A percentile compares a stretch with the other conserved stretches of the same genome.
These are phyloP conservation scores for Drosophila ohnishii DNA, from an alignment of 1,140 invertebrate genomes.

Conservation along the genomic window DNA sequence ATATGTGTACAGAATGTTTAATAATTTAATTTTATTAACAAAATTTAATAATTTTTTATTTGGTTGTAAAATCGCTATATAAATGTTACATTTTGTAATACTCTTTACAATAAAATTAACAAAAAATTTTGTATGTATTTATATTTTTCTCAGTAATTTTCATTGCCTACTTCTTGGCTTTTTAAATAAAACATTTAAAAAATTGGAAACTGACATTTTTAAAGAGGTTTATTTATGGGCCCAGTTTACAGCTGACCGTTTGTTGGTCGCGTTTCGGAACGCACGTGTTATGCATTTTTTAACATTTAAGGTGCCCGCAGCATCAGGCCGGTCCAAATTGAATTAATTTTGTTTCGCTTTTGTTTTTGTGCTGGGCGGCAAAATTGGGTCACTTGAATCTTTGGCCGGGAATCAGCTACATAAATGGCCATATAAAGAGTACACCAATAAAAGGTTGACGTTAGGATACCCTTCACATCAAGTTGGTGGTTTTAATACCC, in stretches of 20 bases:
- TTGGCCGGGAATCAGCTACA: slow-evolving; percentile 15
- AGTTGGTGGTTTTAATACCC: neutral
- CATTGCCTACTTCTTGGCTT: slow-evolving; percentile 17
- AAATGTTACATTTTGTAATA: neutral
- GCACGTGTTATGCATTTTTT: slow-evolving; percentile 58
- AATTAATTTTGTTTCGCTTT: slow-evolving; percentile 59
- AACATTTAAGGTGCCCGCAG: slow-evolving; percentile 44
- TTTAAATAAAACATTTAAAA: neutral
- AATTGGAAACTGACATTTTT: neutral
- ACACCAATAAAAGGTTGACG: neutral
- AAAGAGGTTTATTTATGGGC: slow-evolving; percentile 10
- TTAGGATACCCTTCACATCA: neutral
- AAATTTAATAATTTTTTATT: neutral
- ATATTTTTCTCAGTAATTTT: accelerated
- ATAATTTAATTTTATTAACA: neutral
- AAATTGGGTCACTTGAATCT: slow-evolving; percentile 62
- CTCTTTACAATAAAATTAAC: no score
- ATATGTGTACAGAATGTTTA: neutral
- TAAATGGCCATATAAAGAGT: neutral
- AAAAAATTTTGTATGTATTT: neutral
- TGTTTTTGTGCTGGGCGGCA: slow-evolving; percentile 23
- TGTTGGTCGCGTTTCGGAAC: slow-evolving; percentile 21
- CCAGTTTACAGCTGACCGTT: slow-evolving; percentile 24
- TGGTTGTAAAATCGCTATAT: neutral
- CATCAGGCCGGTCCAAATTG: slow-evolving; percentile 53